Base-by-base conservation (phyloP, 2,888 invertebrate species). In the Hermaeophaga mercurialis region DNA sequence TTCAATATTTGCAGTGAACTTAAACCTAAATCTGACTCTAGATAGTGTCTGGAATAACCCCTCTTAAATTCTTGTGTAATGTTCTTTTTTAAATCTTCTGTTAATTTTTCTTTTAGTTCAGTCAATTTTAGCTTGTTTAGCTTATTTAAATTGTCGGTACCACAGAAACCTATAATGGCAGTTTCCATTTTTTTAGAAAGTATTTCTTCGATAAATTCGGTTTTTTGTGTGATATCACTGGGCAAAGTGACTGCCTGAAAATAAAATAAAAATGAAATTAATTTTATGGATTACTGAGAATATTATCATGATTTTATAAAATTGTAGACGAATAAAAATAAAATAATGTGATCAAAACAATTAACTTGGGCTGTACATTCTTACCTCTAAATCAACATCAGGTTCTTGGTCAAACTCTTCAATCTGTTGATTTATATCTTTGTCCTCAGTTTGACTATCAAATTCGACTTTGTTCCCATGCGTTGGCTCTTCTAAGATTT, bases 391-490 rank as follows among this genome's bases (percentile, higher is more conserved):
- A 26, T 43, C 43, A 14, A 24, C 43, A 43, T 7, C 41, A 12
- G 47, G 7, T 12, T 39, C 41, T 19, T 28, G 7, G 12, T 50
- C 50, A 3, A 50, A 12, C 11, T 39, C 22, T 31, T 54, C 54
- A 31, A 54, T 26, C 59, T 73, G 62, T 60, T 68, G 69, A 3
- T 61, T 65, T 7, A 68, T 58, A 52, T 66, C 63, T n/a, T n/a
- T 6, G 12, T 31, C 31, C 5, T 31, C 12, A 12, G 12, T 31
- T 31, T 31, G 31, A 2, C 6, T 6, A 12, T 6, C 31, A 12
- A 12, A 12, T 31, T 31, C 3, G 3, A 12, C 4, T 31, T 12
- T 31, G 31, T 31, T n/a, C 2, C n/a, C n/a, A 4, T 31, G 11
- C n/a, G 3, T 6, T 31, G 11, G 31, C 12, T 2, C 5, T 22